Evolutionary conservation across 1,140 invertebrate genomes (phyloP), one percentile per base, ranked within the genome.

Genomic region (Panagrolaimus sp.): DNA sequence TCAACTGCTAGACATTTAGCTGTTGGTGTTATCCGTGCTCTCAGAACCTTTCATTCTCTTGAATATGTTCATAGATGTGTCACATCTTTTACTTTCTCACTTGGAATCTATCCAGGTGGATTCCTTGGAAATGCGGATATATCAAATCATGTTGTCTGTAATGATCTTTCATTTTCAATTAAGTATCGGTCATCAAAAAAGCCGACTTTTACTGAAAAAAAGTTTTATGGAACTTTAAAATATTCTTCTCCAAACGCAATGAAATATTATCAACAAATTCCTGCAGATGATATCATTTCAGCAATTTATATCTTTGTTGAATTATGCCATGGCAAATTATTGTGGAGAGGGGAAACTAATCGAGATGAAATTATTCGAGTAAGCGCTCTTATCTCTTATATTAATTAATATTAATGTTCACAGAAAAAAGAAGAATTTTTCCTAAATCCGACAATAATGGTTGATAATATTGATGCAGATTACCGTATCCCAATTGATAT

Each of bases 51-150:
- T 15, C 67, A 68, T 17, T 52, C 21, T 21, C 8, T 68, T 52
- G 67, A 46, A 14, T 62, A 26, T 3, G 67, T 68, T 21, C 67
- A 68, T 68, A 63, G 67, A 1, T 68, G 67, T 44, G 67, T 68
- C 24, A 24, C 67, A 4, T 26, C 15, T n/a, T 64, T 9, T 32
- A 68, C 67, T 38, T 68, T 68, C 24, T n/a, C 12, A 14, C 48
- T 68, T n/a, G 63, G 67, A 1, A 26, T 7, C 10, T n/a, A 45
- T 8, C 24, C 46, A 7, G 43, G 24, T 8, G 67, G 67, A 6
- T 68, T 68, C 17, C 8, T 63, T n/a, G n/a, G n/a, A 3, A 24
- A 65, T n/a, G 28, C 10, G 15, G 67, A 68, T 24, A 21, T 68
- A 3, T 63, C 28, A 21, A 28, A 43, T 24, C 14, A 68, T 15